These are phyloP conservation scores for Dicranocentrus wangi DNA, from an alignment of 2,888 invertebrate genomes.

Conservation along the genomic window DNA sequence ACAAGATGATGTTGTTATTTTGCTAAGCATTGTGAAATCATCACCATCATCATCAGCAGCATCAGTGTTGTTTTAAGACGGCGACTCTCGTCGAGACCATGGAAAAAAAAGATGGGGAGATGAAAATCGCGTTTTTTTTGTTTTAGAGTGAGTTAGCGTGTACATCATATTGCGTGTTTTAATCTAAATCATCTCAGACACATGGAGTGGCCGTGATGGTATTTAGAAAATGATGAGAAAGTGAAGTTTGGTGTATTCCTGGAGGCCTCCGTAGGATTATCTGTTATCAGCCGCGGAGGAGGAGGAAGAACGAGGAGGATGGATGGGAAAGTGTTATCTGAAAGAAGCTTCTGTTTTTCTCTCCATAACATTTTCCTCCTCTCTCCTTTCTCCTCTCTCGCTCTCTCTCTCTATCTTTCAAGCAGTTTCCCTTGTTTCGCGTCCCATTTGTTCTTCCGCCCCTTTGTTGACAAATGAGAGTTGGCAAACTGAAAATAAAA, in stretches of 20 bases:
- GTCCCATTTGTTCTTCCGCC: constrained; percentile 53
- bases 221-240: constrained; percentile 52
- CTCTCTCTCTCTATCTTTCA: constrained; percentile 36
- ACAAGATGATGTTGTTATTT: constrained; percentile 3
- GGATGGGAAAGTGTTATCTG: constrained; percentile 45
- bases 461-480: constrained; percentile 57
- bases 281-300: constrained; percentile 48
- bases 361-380: constrained; percentile 12
- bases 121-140: background rate
- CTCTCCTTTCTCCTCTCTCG: constrained; percentile 11
- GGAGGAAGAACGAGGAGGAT: no score
- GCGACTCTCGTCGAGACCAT: no score
- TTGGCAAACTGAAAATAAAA: constrained; percentile 54
- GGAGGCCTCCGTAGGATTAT: constrained; percentile 57
- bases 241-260: constrained; percentile 61
- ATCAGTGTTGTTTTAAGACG: background rate
- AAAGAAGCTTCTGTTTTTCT: constrained; percentile 20
- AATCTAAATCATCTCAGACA: constrained; percentile 34
- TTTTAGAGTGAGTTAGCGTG: no score
- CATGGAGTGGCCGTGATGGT: constrained; percentile 19
- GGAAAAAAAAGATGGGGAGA: background rate
- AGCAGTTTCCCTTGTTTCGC: constrained; percentile 61
- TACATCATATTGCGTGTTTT: constrained; percentile 9
- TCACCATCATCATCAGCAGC: background rate
- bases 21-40: constrained; percentile 13